Conservation (phyloP, 1,140 invertebrate species). For the Octopus bimaculoides region DNA sequence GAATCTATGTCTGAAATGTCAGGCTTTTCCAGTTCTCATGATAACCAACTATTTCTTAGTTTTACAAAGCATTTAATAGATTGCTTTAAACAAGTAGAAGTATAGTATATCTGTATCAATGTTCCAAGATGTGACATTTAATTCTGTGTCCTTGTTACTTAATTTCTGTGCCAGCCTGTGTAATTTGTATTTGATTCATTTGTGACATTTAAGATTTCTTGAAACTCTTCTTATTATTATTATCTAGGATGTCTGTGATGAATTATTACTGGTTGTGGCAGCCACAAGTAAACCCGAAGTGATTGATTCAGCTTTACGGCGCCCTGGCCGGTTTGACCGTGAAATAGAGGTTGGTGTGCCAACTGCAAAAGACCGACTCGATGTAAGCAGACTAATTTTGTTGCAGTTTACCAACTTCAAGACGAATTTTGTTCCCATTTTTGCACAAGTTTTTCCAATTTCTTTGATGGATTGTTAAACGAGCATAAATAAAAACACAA, state of each 20-base stretch:
- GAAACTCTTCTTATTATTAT: background rate
- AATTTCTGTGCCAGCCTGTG: background rate
- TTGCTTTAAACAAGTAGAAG: too few species aligned
- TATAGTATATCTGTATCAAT: too few species aligned
- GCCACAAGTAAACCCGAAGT: slow-evolving; percentile 44
- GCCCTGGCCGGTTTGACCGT: slow-evolving; percentile 52
- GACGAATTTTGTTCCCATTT: too few species aligned
- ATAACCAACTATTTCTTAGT: too few species aligned
- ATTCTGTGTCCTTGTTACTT: background rate
- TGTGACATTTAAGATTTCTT: too few species aligned
- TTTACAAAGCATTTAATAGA: too few species aligned
- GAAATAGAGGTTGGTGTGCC: slow-evolving; percentile 86
- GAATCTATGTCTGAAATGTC: too few species aligned
- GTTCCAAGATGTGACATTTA: background rate
- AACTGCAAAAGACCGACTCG: slow-evolving; percentile 63
- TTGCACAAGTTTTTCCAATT: too few species aligned
- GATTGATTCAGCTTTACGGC: slow-evolving; percentile 44
- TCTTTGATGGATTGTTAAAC: too few species aligned
- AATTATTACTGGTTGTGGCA: slow-evolving; percentile 39
- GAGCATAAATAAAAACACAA: too few species aligned
- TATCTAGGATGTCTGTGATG: slow-evolving; percentile 20
- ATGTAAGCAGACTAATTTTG: slow-evolving; percentile 25
- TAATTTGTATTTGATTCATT: background rate
- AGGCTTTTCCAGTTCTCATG: too few species aligned
- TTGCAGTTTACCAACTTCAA: too few species aligned